These are phyloP conservation scores for Emesis castigata DNA, from an alignment of 2,888 invertebrate genomes.

Conservation along the genomic window DNA sequence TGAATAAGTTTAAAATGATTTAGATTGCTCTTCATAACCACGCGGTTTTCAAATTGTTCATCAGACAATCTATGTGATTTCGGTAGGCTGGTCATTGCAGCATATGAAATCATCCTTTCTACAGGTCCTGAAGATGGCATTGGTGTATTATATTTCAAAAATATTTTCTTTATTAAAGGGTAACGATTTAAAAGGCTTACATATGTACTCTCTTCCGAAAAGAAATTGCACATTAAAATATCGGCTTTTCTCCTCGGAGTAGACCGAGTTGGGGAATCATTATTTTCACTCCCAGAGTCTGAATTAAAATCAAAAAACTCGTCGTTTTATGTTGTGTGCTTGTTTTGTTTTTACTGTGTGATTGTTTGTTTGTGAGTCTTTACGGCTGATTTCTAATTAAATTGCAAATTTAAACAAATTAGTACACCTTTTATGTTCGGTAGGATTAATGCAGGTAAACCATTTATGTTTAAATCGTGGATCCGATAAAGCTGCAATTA, in stretches of 20 bases:
- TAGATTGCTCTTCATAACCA: not conserved
- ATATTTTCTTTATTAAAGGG: not conserved
- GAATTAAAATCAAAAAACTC: not conserved
- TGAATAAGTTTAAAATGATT: too few relatives aligned
- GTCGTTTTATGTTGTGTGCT: not conserved
- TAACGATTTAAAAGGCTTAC: not conserved
- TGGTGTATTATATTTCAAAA: not conserved
- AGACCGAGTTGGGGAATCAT: not conserved
- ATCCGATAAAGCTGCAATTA: not conserved
- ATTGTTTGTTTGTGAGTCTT: not conserved
- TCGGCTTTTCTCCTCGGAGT: not conserved
- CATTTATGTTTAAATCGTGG: not conserved
- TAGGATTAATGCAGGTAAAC: not conserved
- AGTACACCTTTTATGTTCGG: not conserved
- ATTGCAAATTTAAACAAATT: not conserved
- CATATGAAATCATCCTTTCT: not conserved
- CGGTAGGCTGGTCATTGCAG: not conserved
- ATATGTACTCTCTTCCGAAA: not conserved
- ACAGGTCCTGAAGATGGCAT: not conserved
- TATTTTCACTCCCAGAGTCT: not conserved
- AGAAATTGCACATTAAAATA: not conserved
- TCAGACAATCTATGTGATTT: not conserved
- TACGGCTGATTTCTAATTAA: not conserved
- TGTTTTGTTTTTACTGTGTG: not conserved
- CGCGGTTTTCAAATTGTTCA: not conserved